Conservation (phyloP, 2,888 invertebrate species). For the Psylliodes chrysocephalus region DNA sequence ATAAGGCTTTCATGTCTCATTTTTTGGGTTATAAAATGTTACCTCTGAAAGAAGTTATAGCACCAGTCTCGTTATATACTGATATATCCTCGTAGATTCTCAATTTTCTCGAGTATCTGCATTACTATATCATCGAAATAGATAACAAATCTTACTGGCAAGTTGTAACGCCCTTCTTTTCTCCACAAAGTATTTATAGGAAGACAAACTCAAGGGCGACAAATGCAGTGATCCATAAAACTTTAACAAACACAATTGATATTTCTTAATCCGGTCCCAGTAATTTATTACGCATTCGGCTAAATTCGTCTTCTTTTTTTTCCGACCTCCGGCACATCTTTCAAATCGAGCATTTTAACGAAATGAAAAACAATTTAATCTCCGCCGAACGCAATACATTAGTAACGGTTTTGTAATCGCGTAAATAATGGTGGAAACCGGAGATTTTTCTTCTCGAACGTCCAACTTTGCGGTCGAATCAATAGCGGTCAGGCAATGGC, state of each 20-base stretch:
- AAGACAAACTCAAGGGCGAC: no score
- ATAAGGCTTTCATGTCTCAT: no score
- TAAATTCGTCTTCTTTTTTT: conserved; percentile 28
- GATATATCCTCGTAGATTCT: no score
- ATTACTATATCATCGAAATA: no score
- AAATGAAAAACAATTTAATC: conserved; percentile 45
- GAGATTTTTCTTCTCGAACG: conserved; percentile 51
- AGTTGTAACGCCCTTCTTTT: no score
- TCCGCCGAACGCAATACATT: conserved; percentile 43
- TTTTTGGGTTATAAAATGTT: no score
- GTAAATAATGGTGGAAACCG: conserved; percentile 50
- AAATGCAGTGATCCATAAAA: conserved; percentile 9
- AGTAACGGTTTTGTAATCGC: conserved; percentile 48
- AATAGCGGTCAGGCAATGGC: conserved; percentile 49
- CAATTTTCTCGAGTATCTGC: no score
- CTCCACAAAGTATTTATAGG: no score
- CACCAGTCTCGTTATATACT: no score
- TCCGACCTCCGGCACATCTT: conserved; percentile 28
- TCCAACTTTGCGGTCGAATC: conserved; percentile 47
- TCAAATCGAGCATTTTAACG: conserved; percentile 39
- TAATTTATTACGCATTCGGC: conserved; percentile 11
- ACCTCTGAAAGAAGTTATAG: no score
- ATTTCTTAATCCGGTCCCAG: conserved; percentile 6
- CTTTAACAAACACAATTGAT: conserved; percentile 20
- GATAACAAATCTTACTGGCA: no score